Base-by-base conservation (phyloP, 2,888 invertebrate genomes). In the Cephus nigrinus region DNA sequence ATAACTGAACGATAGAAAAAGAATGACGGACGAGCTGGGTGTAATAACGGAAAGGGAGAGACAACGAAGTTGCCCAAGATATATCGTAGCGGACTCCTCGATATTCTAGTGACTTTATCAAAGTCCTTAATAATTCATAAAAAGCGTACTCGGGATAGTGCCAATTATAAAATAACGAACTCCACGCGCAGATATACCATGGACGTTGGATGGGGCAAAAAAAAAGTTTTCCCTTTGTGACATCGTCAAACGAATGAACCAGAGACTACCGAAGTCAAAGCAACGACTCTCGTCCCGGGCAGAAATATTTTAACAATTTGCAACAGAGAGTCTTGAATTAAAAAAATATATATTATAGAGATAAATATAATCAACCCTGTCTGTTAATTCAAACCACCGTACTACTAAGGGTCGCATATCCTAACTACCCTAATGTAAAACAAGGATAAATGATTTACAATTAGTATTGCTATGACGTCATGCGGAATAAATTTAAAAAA, bases 81-180 rank as follows among this genome's bases (percentile, higher is more conserved):
- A 15, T 40, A 40, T 40, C 40, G 15, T 15, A 15, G 15, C 15
- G 15, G 40, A 40, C 15, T 40, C 40, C 15, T 40, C 40, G 40
- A 40, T 40, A 40, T 40, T 40, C 40, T 40, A 15, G 40, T 15
- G 40, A 40, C 40, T 40, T 40, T 40, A 15, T 40, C 86, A 84
- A 83, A 76, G 78, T 80, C 82, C 84, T 86, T 86, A 89, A 89
- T 88, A 89, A 89, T 89, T 89, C 89, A 87, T 88, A 88, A 87
- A 87, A 87, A 15, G 40, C 12, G 15, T 40, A 40, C 40, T 15
- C 40, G 83, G 86, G 87, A 89, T 88, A 87, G 88, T 88, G 87
- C 89, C 89, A 89, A 89, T 89, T 89, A 89, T 89, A 87, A 89
- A 89, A 89, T 89, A 89, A 89, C 88, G 89, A 89, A 89, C 84